Conservation (phyloP, 2,888 invertebrate genomes). For the Stictocephala bisonia region DNA sequence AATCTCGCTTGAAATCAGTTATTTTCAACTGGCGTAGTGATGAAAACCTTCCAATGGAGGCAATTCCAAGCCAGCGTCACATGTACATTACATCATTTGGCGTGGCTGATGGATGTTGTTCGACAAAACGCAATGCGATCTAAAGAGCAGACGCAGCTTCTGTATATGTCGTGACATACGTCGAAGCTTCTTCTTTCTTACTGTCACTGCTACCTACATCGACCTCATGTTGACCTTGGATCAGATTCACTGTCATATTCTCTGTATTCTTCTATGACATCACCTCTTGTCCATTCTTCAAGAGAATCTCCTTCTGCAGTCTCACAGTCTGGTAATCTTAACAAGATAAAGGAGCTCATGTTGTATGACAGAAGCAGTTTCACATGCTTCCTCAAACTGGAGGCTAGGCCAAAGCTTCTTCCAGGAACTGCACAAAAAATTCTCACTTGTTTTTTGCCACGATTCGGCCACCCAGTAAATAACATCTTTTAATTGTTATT, state of each 20-base stretch:
- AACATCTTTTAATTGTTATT: constrained; percentile 44
- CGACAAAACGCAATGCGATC: not conserved
- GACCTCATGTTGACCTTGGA: no score
- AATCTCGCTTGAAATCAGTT: no score
- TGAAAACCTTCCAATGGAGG: not conserved
- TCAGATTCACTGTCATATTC: no score
- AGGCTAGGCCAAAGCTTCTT: not conserved
- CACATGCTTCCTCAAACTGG: not conserved
- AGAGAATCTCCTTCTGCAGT: no score
- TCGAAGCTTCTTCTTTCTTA: no score
- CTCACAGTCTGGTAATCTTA: no score
- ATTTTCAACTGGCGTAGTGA: no score
- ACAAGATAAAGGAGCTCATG: not conserved
- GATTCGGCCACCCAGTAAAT: constrained; percentile 3
- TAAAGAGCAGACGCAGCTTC: no score
- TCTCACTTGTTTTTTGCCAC: not conserved
- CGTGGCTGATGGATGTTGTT: not conserved
- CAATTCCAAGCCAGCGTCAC: constrained; percentile 1
- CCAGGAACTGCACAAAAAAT: not conserved
- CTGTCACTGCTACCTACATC: no score
- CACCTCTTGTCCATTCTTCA: no score
- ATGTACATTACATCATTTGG: not conserved
- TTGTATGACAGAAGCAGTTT: not conserved
- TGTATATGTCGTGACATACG: no score
- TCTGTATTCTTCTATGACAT: no score